Conservation (phyloP, 2,797 vertebrate species). For the Cuculus canorus region DNA sequence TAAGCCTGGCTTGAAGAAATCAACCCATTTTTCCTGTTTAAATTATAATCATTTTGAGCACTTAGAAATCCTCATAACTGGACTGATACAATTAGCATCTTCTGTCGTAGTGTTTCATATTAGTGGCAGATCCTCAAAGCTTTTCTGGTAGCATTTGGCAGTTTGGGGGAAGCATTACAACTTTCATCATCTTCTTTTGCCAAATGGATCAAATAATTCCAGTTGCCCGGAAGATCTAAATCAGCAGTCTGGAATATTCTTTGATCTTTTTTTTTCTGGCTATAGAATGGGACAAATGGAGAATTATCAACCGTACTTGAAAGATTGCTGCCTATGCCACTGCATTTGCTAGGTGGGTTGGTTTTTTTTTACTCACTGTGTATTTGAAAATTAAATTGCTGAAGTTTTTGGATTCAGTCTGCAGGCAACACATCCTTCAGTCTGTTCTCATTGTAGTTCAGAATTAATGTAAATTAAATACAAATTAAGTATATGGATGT, state of each 20-base stretch:
- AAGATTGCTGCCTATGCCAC: background rate
- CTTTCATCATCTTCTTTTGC: conserved; percentile 17
- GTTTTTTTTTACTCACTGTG: background rate
- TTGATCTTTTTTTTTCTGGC: background rate
- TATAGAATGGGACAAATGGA: background rate
- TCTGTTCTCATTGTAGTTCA: conserved; percentile 19
- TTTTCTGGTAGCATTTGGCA: conserved; percentile 57
- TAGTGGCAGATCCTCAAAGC: conserved; percentile 42
- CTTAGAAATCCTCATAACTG: conserved; percentile 21
- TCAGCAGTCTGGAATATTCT: conserved; percentile 33
- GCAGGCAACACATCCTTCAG: conserved; percentile 25
- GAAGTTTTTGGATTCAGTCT: background rate
- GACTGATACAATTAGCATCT: conserved; percentile 21
- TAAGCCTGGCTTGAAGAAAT: conserved; percentile 12
- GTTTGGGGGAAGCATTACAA: conserved; percentile 28
- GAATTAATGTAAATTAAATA: conserved; percentile 38
- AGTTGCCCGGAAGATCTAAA: conserved; percentile 41
- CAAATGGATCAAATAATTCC: conserved; percentile 25
- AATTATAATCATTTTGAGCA: background rate
- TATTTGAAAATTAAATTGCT: conserved; percentile 29
- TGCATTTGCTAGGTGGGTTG: background rate
- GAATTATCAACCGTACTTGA: background rate
- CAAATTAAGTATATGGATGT: background rate
- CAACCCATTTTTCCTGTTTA: background rate
- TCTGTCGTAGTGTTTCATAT: conserved; percentile 10